Evolutionary conservation across 2,113 vertebrate genomes (phyloP).

Genomic region (Misgurnus anguillicaudatus): DNA sequence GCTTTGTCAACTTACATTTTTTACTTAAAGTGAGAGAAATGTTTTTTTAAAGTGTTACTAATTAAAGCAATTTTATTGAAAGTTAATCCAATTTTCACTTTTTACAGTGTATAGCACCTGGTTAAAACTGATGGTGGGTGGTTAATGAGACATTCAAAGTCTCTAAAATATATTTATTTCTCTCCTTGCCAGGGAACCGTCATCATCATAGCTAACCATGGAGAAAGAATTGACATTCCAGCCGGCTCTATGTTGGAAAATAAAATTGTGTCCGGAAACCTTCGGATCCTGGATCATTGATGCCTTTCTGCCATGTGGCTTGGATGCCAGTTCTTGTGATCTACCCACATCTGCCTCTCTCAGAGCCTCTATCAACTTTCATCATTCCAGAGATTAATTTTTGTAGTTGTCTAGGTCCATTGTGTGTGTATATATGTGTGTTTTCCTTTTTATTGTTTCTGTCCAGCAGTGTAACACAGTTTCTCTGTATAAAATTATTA

Average conservation of each 20-base stretch:
- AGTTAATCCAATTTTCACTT: no score
- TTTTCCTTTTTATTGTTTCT: slow-evolving; percentile 17
- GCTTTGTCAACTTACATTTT: no score
- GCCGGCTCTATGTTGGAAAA: slow-evolving; percentile 95
- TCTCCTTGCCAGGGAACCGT: slow-evolving; percentile 86
- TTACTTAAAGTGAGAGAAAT: no score
- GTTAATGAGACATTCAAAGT: no score
- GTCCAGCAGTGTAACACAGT: not conserved
- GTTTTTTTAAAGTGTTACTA: no score
- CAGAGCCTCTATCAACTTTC: not conserved
- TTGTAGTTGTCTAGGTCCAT: slow-evolving; percentile 23
- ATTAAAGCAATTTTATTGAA: no score
- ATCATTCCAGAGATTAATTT: slow-evolving; percentile 39
- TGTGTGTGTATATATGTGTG: not conserved
- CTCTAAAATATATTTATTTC: not conserved
- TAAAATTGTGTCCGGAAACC: slow-evolving; percentile 98
- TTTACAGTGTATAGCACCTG: no score
- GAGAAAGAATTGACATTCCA: slow-evolving; percentile 96
- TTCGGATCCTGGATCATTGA: slow-evolving; percentile 98
- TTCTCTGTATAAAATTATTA: not conserved
- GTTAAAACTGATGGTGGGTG: no score
- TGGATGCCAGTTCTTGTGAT: slow-evolving; percentile 16
- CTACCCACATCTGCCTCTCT: slow-evolving; percentile 3
- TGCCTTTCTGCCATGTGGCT: slow-evolving; percentile 31
- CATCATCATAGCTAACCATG: slow-evolving; percentile 98